A percentile compares a stretch with the other conserved stretches of the same genome.
Evolutionary conservation across 2,113 vertebrate species (phyloP).

Genomic region (Halichoerus grypus): DNA sequence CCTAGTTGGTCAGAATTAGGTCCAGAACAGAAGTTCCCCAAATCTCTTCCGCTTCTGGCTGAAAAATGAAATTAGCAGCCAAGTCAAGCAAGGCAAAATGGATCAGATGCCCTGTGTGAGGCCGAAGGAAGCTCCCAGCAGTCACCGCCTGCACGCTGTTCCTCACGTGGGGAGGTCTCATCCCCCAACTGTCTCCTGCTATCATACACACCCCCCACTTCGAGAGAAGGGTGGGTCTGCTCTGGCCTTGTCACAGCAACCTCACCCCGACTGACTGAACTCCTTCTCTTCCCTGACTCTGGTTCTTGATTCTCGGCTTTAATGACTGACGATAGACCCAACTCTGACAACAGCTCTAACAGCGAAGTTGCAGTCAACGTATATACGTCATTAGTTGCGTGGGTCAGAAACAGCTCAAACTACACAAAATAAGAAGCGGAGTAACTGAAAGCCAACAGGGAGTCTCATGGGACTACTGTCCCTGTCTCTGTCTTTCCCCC

Average conservation of each 20-base stretch:
- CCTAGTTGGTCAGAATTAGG: conserved; percentile 75
- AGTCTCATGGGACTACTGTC: neutral
- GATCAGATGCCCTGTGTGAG: conserved; percentile 19
- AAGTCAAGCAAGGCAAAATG: conserved; percentile 63
- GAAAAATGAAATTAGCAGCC: conserved; percentile 71
- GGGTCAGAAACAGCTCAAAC: conserved; percentile 38
- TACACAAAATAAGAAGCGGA: neutral
- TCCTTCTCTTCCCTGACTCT: neutral
- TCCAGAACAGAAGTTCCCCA: conserved; percentile 70
- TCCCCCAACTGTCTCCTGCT: neutral
- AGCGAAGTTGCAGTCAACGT: neutral
- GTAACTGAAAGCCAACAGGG: neutral
- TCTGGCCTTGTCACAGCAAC: neutral
- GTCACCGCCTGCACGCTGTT: neutral
- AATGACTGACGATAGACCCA: neutral
- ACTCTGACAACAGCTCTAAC: neutral
- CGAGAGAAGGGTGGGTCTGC: neutral
- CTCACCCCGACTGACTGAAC: neutral
- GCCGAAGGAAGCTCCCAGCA: neutral
- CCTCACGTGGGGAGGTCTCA: neutral
- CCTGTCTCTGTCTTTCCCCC: neutral
- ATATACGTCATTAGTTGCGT: neutral
- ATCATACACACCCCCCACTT: neutral
- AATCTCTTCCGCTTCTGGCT: conserved; percentile 63
- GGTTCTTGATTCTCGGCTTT: neutral